Evolutionary conservation across 2,797 vertebrate genomes (phyloP).

Genomic region (Brotula barbata): DNA sequence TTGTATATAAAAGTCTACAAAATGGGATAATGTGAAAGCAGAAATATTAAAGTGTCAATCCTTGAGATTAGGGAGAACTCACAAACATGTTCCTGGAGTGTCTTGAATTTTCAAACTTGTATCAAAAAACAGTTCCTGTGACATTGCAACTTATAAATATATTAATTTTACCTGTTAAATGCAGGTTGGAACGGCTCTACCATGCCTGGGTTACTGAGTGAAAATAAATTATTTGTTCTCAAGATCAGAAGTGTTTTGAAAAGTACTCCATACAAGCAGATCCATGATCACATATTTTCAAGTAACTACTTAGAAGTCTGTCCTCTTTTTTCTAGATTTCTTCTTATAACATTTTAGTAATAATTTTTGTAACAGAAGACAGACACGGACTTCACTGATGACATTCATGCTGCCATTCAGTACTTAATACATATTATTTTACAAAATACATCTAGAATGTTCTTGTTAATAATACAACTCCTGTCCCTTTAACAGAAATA

Average conservation of each 20-base stretch:
- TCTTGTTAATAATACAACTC: constrained; percentile 21
- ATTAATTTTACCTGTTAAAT: too few relatives aligned
- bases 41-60: neutral
- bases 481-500: constrained; percentile 72
- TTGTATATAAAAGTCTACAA: too few relatives aligned
- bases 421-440: too few relatives aligned
- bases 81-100: neutral
- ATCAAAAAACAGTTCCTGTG: too few relatives aligned
- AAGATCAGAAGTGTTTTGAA: constrained; percentile 3
- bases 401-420: neutral
- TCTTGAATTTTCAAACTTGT: neutral
- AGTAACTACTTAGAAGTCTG: neutral
- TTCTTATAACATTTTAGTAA: too few relatives aligned
- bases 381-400: neutral
- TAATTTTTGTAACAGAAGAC: too few relatives aligned
- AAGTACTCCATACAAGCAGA: neutral
- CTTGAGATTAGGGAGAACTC: neutral
- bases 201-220: neutral
- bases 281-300: too few relatives aligned
- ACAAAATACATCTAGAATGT: neutral
- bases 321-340: neutral
- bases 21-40: neutral
- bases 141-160: too few relatives aligned
- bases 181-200: neutral
- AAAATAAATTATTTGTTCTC: neutral